Base-by-base conservation (phyloP, 2,113 vertebrate genomes). In the Spilogale gracilis region DNA sequence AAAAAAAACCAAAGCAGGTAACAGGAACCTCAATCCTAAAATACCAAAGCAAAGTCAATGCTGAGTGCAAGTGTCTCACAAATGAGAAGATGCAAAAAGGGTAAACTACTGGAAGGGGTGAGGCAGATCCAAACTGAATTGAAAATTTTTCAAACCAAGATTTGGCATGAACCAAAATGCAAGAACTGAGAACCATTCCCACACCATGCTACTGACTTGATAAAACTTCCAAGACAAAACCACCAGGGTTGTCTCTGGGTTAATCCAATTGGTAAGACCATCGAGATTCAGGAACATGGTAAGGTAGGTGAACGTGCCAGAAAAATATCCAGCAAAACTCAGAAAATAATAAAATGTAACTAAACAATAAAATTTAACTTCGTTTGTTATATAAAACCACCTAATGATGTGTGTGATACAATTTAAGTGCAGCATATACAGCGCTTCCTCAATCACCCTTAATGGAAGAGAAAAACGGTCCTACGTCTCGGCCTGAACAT, bases 361-460 rank as follows among this genome's bases (percentile, higher is more conserved):
- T 50, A 60, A 56, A 58, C 18, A 17, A 58, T 56, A 76, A 60
- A 69, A 67, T 25, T 32, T 38, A 89, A 91, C 85, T 89, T 71
- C 2, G 7, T 25, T 48, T 6, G 60, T 63, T 76, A 63, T 27
- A 21, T 30, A 60, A 93, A 95, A 69, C 85, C 92, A 82, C 58
- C 58, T 61, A 76, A 78, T 45, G 30, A 45, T 43, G 20, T 0
- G 63, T n/a, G 10, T 1, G n/a, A 45, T 14, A 61, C 1, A 14
- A 82, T 25, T 69, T 23, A 30, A 52, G 71, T 0, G 9, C 43
- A 50, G 50, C 67, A 25, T 18, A 21, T 6, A 20, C 8, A 27
- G 65, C 0, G 87, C 94, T 97, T 98, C 97, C 97, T 96, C 95
- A 54, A 84, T 81, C 56, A 7, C 20, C 45, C 86, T 91, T 56